phyloP scores from a whole-genome alignment of 2,888 invertebrate genomes.

The Macrosiphum euphorbiae region DNA sequence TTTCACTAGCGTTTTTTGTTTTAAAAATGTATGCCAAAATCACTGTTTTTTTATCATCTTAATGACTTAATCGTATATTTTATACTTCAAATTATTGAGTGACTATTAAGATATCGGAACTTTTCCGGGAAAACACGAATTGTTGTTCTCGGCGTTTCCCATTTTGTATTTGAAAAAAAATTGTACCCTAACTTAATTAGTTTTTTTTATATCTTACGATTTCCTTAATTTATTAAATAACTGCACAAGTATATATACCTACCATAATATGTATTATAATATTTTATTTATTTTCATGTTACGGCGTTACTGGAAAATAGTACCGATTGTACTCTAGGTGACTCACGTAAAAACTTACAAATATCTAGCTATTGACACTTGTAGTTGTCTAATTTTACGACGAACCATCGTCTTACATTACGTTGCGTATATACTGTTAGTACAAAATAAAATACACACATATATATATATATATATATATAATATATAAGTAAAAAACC shows the following conservation, averaged over 20 bases:
- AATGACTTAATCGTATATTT: not conserved
- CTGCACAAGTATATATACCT: not conserved
- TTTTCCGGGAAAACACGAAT: too few relatives aligned
- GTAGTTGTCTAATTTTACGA: not conserved
- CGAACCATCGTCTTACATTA: not conserved
- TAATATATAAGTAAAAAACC: not conserved
- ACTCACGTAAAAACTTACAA: not conserved
- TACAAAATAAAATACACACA: not conserved
- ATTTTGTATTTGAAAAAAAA: too few relatives aligned
- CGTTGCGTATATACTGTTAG: not conserved
- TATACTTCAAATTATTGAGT: too few relatives aligned
- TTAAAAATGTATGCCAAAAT: not conserved
- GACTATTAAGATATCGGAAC: too few relatives aligned
- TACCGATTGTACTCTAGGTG: not conserved
- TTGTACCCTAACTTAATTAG: not conserved
- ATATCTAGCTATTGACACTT: not conserved
- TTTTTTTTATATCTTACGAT: not conserved
- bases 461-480: too few relatives aligned
- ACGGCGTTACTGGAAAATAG: not conserved
- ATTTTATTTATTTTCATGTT: not conserved
- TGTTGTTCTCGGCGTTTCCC: too few relatives aligned
- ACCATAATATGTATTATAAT: not conserved
- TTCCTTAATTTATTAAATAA: not conserved
- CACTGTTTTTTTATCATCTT: not conserved
- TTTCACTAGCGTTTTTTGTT: not conserved